Evolutionary conservation across 1,140 invertebrate species (phyloP).

Genomic region (Caerostris darwini): DNA sequence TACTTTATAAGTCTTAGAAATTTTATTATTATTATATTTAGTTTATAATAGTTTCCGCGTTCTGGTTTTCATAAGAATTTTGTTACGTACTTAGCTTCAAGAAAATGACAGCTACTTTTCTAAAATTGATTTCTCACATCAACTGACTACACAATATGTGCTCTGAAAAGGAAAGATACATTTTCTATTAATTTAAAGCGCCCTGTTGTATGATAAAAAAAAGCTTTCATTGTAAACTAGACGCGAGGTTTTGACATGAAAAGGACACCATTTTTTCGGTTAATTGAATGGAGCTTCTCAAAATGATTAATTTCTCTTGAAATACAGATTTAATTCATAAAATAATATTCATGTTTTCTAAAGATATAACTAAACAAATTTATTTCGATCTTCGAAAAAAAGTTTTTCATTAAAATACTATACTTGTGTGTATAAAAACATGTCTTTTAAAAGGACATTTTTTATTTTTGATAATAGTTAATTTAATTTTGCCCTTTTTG

Average conservation of each 20-base stretch:
- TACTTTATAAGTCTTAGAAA: too few species aligned
- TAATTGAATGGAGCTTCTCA: neutral
- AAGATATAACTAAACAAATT: too few species aligned
- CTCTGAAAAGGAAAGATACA: slow-evolving; percentile 17
- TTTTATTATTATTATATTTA: too few species aligned
- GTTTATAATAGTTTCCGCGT: too few species aligned
- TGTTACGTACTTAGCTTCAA: neutral
- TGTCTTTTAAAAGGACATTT: too few species aligned
- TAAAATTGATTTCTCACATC: neutral
- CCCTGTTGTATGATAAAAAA: neutral
- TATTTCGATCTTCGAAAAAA: too few species aligned
- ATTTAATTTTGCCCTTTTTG: too few species aligned
- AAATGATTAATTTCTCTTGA: slow-evolving; percentile 24
- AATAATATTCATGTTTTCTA: neutral
- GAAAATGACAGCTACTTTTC: neutral
- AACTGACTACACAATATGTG: neutral
- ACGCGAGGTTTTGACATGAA: slow-evolving; percentile 16
- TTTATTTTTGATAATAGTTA: too few species aligned
- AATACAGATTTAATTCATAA: neutral
- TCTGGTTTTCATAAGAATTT: neutral
- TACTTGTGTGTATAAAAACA: too few species aligned
- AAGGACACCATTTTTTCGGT: neutral
- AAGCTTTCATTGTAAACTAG: neutral
- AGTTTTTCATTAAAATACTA: too few species aligned
- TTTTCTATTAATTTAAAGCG: neutral